Evolutionary conservation across 1,140 invertebrate species (phyloP), one percentile per base, ranked within the genome.

Genomic region (Riptortus pedestris): DNA sequence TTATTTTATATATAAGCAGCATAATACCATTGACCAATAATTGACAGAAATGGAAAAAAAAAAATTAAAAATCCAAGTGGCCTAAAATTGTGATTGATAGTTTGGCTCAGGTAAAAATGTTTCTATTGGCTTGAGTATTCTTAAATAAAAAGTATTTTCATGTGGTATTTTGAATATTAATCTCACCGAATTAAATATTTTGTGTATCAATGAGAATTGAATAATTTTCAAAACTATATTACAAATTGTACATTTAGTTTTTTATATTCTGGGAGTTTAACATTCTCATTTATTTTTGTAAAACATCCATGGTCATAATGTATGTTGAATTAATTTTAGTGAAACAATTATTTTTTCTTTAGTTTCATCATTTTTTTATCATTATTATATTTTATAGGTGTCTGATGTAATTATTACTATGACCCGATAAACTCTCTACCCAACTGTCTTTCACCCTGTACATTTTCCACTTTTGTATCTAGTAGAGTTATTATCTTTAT

Each of bases 361-460:
- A 57, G n/a, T 61, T 47, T 27, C 22, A 27, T 24, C 24, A 55
- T 24, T 55, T 55, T 51, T 51, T 9, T 38, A 7, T 38, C 27
- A 31, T 29, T 64, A 58, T 58, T 24, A 27, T 64, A 12, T 63
- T 55, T 65, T 60, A 38, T 65, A 61, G 64, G 64, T 9, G 64
- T 65, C 64, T 65, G 48, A 64, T 64, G 51, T 22, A 59, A 59
- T 65, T 38, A 29, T 59, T 59, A 33, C 31, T 33, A 59, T 47
- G 45, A 47, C 64, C 65, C 57, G 26, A 38, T 29, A 43, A 48
- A 33, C 65, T 66, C 65, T 64, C 60, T 66, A 66, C 65, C 65
- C 65, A 64, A 64, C 47, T 60, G 65, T 66, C 65, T 66, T 66
- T 66, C 65, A 66, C 45, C 60, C 27, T 63, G 62, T 64, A 66